Evolutionary conservation across 2,888 invertebrate genomes (phyloP).

Genomic region (Vandiemenella viatica): DNA sequence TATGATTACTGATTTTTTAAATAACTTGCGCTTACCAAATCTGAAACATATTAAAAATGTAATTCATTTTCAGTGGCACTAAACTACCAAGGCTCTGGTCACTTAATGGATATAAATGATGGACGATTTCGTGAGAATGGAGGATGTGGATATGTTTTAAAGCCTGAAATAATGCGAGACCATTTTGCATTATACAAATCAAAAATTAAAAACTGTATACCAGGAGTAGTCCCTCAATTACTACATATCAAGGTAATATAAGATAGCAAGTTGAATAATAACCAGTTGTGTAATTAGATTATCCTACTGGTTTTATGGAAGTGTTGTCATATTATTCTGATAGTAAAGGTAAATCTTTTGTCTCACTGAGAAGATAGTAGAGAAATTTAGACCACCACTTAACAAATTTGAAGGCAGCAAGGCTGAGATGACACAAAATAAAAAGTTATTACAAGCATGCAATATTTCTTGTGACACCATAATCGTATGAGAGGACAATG

Average conservation of each 20-base stretch:
- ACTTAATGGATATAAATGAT: constrained; percentile 44
- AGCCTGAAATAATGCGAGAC: constrained; percentile 39
- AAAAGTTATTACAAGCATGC: too few relatives aligned
- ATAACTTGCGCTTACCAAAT: too few relatives aligned
- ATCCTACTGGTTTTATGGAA: too few relatives aligned
- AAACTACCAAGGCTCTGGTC: constrained; percentile 41
- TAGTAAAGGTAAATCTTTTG: too few relatives aligned
- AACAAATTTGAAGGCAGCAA: too few relatives aligned
- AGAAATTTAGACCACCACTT: too few relatives aligned
- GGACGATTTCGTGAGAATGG: constrained; percentile 43
- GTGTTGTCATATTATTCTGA: too few relatives aligned
- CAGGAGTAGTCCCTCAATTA: constrained; percentile 31
- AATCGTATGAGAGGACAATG: too few relatives aligned
- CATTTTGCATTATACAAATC: constrained; percentile 28
- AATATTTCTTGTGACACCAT: too few relatives aligned
- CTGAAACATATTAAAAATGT: background rate
- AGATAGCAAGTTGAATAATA: background rate
- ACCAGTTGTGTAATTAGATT: background rate
- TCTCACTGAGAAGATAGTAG: too few relatives aligned
- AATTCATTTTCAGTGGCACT: constrained; percentile 29
- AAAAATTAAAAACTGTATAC: constrained; percentile 28
- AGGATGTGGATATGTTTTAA: constrained; percentile 41
- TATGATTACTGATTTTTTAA: too few relatives aligned
- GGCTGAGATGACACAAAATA: too few relatives aligned
- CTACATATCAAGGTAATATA: constrained; percentile 30